These are phyloP conservation scores for Melanocharis versteri DNA, from an alignment of 2,113 vertebrate genomes.

Conservation along the genomic window DNA sequence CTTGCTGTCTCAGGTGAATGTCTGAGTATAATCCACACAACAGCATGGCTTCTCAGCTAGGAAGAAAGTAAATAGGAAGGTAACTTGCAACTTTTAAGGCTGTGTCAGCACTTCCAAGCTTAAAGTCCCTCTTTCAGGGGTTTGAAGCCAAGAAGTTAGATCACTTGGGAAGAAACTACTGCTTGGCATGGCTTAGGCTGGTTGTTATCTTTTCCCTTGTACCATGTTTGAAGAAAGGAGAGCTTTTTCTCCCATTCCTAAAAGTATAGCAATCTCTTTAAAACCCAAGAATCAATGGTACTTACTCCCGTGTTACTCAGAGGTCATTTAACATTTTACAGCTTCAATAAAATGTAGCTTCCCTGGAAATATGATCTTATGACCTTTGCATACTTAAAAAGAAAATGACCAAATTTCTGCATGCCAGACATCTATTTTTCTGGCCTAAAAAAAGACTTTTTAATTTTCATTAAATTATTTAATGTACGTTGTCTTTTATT, in stretches of 20 bases:
- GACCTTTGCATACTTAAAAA: background rate
- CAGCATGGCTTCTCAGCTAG: background rate
- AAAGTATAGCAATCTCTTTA: background rate
- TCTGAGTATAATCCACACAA: background rate
- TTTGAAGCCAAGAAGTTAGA: background rate
- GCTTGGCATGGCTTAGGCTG: background rate
- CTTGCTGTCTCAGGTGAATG: slow-evolving; percentile 13
- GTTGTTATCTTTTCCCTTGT: background rate
- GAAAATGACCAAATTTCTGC: background rate
- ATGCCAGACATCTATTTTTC: background rate
- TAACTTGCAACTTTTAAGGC: background rate
- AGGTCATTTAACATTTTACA: background rate
- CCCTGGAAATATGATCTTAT: background rate
- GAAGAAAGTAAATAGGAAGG: background rate
- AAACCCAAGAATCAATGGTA: background rate
- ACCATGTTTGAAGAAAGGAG: background rate
- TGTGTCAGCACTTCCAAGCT: background rate
- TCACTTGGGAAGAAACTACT: background rate
- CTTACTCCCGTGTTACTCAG: background rate
- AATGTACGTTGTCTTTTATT: background rate
- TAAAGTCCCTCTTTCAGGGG: background rate
- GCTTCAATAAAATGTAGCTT: background rate
- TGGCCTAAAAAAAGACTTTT: background rate
- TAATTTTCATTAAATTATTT: background rate
- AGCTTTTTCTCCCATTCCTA: background rate